These are phyloP conservation scores for Anthrax anthrax DNA, from an alignment of 2,888 invertebrate species.

Conservation along the genomic window DNA sequence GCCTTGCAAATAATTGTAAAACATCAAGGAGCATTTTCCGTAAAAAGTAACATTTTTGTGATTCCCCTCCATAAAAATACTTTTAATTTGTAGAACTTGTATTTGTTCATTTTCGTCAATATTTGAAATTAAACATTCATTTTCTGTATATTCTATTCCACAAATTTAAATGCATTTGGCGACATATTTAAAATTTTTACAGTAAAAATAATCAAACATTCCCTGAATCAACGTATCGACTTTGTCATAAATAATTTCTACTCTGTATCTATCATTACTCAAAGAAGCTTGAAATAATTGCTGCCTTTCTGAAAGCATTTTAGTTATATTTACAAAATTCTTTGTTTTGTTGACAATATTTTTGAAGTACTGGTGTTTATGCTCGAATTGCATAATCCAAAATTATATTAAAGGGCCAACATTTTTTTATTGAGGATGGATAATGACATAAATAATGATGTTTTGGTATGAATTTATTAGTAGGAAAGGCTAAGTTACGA, in stretches of 20 bases:
- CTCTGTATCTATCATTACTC: not conserved
- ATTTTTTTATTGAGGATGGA: constrained; percentile 8
- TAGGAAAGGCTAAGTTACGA: constrained; percentile 7
- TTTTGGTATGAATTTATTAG: constrained; percentile 8
- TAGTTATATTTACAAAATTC: constrained; percentile 2
- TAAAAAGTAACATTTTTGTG: not conserved
- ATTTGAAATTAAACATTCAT: constrained; percentile 1
- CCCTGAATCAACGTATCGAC: not conserved
- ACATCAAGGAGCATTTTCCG: not conserved
- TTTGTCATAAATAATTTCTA: constrained; percentile 1
- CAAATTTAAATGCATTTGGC: not conserved
- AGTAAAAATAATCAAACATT: not conserved
- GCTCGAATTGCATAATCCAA: constrained; percentile 1
- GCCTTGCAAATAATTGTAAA: not conserved
- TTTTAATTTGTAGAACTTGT: not conserved
- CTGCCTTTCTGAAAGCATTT: not conserved
- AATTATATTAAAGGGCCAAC: constrained; percentile 8
- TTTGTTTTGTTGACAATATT: not conserved
- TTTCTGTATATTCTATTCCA: not conserved
- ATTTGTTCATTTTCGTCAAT: not conserved
- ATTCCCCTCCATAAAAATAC: not conserved
- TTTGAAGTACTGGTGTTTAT: constrained; percentile 3
- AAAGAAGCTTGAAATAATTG: not conserved
- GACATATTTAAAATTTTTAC: not conserved
- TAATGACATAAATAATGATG: constrained; percentile 12